Conservation (phyloP, 2,888 invertebrate genomes). For the Drosophila nr. perissopoda region DNA sequence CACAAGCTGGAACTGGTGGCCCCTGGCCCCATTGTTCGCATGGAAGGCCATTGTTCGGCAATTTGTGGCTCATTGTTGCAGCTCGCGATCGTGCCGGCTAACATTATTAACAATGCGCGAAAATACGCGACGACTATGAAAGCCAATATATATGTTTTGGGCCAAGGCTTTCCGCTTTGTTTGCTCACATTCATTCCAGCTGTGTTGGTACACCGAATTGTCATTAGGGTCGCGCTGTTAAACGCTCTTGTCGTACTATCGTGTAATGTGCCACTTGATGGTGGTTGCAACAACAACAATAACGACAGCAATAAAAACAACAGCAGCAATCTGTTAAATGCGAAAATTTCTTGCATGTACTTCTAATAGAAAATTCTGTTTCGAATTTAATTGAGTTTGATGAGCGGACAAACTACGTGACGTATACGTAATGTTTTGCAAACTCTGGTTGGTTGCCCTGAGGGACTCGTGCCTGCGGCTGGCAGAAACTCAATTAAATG, state of each 20-base stretch:
- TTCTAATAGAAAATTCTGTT: conserved; percentile 19
- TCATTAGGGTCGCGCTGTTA: conserved; percentile 55
- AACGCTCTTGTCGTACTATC: conserved; percentile 21
- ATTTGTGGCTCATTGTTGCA: conserved; percentile 72
- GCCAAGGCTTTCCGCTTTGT: conserved; percentile 17
- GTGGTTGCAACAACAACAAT: conserved; percentile 27
- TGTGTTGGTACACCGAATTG: conserved; percentile 64
- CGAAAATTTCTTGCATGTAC: conserved; percentile 24
- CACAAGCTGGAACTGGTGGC: conserved; percentile 13
- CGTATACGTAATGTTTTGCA: conserved; percentile 35
- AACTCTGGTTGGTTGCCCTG: neutral
- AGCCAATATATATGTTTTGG: conserved; percentile 3
- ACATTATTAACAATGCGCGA: conserved; percentile 36
- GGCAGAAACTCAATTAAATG: conserved; percentile 43
- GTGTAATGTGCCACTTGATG: conserved; percentile 37
- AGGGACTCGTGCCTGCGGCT: conserved; percentile 16
- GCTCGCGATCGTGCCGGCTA: neutral
- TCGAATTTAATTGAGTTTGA: conserved; percentile 25
- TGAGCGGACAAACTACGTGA: conserved; percentile 9
- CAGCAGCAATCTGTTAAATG: conserved; percentile 36
- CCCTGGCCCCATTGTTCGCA: conserved; percentile 47
- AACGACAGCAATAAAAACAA: neutral
- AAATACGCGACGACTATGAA: conserved; percentile 11
- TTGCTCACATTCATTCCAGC: conserved; percentile 53
- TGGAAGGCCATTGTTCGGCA: conserved; percentile 62